Base-by-base conservation (phyloP, 2,888 invertebrate genomes). In the Elgonia sp. region DNA sequence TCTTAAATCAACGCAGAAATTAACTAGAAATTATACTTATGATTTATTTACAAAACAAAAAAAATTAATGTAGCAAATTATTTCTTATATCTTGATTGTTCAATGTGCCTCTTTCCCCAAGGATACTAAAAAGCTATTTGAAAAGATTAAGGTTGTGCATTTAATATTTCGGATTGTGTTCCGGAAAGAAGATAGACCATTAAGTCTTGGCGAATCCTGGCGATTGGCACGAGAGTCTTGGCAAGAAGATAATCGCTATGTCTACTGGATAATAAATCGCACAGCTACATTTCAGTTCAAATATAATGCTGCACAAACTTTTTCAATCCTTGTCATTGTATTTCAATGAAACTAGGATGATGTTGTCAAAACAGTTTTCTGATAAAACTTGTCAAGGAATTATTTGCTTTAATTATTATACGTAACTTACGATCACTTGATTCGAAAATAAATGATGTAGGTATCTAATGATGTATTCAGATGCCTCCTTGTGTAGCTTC, bases 221-320 rank as follows among this genome's bases (percentile, higher is more conserved):
- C 65, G 42, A 79, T 79, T 79, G 79, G 79, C 67, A 69, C 79
- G 67, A 55, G 40, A 20, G 8, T 53, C 40, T 67, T 79, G 79
- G 67, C 79, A 67, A 67, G 57, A 20, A 69, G 29, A 50, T 46
- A 46, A 46, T 46, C n/a, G n/a, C 46, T 46, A 46, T 29, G 29
- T 29, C 29, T 29, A 29, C 29, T 29, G n/a, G n/a, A n/a, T n/a
- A n/a, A n/a, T n/a, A 29, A 29, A 29, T 29, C 29, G 5, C 29
- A 40, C 12, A 8, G 60, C 20, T 20, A 60, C 20, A 73, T 21
- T 55, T 73, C 29, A 57, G 39, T 21, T 42, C n/a, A n/a, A 39
- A 73, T 57, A 12, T 21, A 29, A 29, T 3, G 5, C 21, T 29
- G 16, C 21, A 29, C 50, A 29, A 72, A 57, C 55, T 55, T 55